phyloP scores from a whole-genome alignment of 2,888 invertebrate species.

The Aspidiotus destructor region DNA sequence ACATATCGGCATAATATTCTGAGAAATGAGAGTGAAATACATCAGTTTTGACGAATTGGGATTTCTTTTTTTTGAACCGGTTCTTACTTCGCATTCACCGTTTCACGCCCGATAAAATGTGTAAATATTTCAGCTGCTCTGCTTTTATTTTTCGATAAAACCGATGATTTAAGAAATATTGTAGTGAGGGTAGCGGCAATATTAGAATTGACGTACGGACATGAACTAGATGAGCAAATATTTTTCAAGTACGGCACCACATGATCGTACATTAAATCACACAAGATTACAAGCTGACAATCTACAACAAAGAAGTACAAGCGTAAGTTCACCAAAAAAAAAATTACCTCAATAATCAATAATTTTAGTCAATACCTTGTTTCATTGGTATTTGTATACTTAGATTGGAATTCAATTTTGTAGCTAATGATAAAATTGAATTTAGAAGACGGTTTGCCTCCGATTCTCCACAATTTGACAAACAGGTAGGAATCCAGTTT shows the following conservation, averaged over 20 bases:
- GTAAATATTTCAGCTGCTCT: constrained; percentile 35
- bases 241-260: constrained; percentile 37
- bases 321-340: no score
- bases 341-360: no score
- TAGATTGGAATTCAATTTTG: constrained; percentile 34
- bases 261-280: constrained; percentile 38
- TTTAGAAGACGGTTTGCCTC: constrained; percentile 38
- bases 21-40: background rate
- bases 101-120: constrained; percentile 31
- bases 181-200: constrained; percentile 37
- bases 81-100: constrained; percentile 30
- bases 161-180: constrained; percentile 34
- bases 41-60: no score
- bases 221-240: constrained; percentile 31
- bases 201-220: constrained; percentile 37
- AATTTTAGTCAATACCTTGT: constrained; percentile 4
- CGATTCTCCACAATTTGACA: constrained; percentile 37
- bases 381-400: constrained; percentile 18
- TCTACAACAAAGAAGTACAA: constrained; percentile 33
- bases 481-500: constrained; percentile 39
- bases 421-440: constrained; percentile 35
- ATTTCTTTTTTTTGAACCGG: no score
- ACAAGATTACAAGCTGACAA: constrained; percentile 35
- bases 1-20: constrained; percentile 34
- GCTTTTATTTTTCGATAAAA: constrained; percentile 21